phyloP scores from a whole-genome alignment of 2,113 vertebrate species.

The Bufo gargarizans region DNA sequence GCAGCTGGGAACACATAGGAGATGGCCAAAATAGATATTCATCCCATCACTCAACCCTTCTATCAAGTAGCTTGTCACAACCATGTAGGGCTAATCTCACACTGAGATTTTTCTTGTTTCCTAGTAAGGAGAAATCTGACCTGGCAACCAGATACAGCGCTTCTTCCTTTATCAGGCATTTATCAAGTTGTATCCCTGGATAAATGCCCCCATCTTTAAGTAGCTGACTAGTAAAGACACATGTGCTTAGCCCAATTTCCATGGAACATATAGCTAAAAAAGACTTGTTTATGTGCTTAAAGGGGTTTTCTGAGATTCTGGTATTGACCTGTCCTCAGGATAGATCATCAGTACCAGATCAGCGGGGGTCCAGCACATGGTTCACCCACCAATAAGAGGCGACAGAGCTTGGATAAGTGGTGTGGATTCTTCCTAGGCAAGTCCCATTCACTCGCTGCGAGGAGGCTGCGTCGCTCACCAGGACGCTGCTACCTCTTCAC shows the following conservation, averaged over 20 bases:
- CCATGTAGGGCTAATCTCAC: background rate
- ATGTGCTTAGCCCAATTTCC: background rate
- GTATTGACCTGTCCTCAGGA: too few species aligned
- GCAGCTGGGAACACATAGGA: background rate
- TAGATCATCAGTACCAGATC: too few species aligned
- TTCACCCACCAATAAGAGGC: too few species aligned
- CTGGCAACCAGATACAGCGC: background rate
- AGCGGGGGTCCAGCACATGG: too few species aligned
- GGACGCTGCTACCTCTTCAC: too few species aligned
- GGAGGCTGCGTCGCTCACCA: too few species aligned
- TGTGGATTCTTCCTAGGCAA: too few species aligned
- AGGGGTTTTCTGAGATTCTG: too few species aligned
- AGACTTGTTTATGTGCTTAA: too few species aligned
- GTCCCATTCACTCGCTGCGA: too few species aligned
- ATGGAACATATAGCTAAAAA: too few species aligned
- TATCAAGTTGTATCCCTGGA: background rate
- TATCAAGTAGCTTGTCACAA: background rate
- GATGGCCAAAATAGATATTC: background rate
- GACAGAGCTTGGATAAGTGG: too few species aligned
- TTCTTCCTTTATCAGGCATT: background rate
- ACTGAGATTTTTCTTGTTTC: background rate
- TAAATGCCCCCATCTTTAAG: background rate
- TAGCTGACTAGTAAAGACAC: background rate
- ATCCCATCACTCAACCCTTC: background rate
- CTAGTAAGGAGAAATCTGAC: background rate